Conservation (phyloP, 2,113 vertebrate species). For the Apodemus sylvaticus region DNA sequence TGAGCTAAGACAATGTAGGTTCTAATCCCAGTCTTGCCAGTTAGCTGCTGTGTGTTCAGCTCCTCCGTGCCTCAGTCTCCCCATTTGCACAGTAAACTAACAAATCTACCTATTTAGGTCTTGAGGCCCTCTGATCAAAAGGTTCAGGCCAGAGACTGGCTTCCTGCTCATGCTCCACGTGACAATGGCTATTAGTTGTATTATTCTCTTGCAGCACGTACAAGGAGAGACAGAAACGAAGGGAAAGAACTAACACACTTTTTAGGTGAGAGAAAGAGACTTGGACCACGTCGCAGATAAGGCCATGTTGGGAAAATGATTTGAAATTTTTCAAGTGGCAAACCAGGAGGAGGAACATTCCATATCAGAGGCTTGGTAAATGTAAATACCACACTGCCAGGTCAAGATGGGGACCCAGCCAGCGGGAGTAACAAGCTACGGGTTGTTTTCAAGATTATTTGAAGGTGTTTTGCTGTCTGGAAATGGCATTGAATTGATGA, state of each 20-base stretch:
- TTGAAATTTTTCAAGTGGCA: background rate
- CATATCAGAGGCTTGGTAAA: background rate
- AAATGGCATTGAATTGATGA: slow-evolving; percentile 30
- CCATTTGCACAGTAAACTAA: background rate
- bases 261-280: background rate
- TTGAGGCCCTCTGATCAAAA: background rate
- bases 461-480: slow-evolving; percentile 36
- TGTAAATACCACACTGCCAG: background rate
- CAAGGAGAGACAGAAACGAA: background rate
- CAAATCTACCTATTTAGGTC: background rate
- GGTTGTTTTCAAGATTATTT: slow-evolving; percentile 49
- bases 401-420: slow-evolving; percentile 11
- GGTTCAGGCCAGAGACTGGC: background rate
- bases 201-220: background rate
- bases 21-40: background rate
- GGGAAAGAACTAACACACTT: background rate
- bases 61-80: background rate
- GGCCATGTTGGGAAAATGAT: background rate
- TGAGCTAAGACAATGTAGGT: background rate
- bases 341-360: background rate
- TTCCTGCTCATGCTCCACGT: background rate
- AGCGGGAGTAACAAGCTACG: background rate
- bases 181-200: background rate
- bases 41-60: background rate
- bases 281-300: background rate